Evolutionary conservation across 2,797 vertebrate species (phyloP).

Genomic region (Sebastes itinus): DNA sequence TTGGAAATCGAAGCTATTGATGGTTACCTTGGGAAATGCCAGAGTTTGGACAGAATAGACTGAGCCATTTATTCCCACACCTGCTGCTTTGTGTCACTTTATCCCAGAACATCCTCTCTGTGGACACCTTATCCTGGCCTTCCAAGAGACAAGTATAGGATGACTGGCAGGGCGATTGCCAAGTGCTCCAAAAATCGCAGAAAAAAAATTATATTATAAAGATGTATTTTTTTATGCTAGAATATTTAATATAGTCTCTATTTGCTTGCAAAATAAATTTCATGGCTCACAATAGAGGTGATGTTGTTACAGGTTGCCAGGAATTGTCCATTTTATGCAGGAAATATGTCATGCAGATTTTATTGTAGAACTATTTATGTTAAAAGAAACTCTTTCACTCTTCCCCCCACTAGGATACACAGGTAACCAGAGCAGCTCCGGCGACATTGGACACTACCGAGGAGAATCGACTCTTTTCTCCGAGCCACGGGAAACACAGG

Average conservation of each 20-base stretch:
- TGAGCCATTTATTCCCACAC: slow-evolving; percentile 71
- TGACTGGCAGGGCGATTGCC: slow-evolving; percentile 28
- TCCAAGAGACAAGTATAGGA: slow-evolving; percentile 30
- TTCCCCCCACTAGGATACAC: slow-evolving; percentile 20
- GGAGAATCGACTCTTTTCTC: slow-evolving; percentile 65
- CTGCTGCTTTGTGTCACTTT: slow-evolving; percentile 70
- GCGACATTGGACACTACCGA: slow-evolving; percentile 71
- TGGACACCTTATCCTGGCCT: slow-evolving; percentile 51
- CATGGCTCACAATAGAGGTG: not conserved
- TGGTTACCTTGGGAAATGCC: slow-evolving; percentile 73
- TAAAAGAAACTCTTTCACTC: not conserved
- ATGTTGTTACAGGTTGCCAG: not conserved
- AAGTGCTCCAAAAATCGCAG: slow-evolving; percentile 13
- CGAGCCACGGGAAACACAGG: slow-evolving; percentile 66
- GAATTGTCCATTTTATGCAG: not conserved
- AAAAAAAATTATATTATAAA: not conserved
- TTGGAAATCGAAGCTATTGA: slow-evolving; percentile 74
- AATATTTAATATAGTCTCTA: not conserved
- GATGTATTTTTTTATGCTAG: not conserved
- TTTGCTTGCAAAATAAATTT: not conserved
- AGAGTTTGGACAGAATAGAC: slow-evolving; percentile 49
- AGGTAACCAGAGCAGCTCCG: slow-evolving; percentile 68
- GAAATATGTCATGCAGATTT: not conserved
- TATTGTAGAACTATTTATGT: not conserved
- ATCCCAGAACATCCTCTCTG: slow-evolving; percentile 53